Evolutionary conservation across 2,113 vertebrate genomes (phyloP).

Genomic region (Alosa alosa): DNA sequence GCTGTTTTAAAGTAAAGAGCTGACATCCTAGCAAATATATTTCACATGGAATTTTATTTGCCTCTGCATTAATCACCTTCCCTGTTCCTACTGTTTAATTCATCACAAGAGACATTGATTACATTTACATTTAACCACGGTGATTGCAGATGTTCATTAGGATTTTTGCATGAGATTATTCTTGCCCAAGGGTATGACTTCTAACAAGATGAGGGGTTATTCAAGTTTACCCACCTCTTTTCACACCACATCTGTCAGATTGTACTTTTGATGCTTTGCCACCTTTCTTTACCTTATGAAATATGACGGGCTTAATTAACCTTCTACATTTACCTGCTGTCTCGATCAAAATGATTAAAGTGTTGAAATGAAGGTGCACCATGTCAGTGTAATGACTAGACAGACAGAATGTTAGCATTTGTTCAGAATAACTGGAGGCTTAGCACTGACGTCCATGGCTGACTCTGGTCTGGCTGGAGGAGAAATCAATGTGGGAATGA

Average conservation of each 20-base stretch:
- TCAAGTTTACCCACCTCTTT: not conserved
- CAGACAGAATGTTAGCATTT: not conserved
- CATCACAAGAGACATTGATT: slow-evolving; percentile 52
- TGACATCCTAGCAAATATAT: not conserved
- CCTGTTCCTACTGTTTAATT: slow-evolving; percentile 54
- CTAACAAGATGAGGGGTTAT: not conserved
- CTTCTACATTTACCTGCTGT: not conserved
- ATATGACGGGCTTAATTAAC: not conserved
- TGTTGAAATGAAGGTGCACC: not conserved
- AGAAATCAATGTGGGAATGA: slow-evolving; percentile 2
- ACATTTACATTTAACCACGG: slow-evolving; percentile 52
- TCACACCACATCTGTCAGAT: slow-evolving; percentile 35
- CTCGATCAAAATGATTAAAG: not conserved
- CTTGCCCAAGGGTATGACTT: not conserved
- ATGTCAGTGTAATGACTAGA: not conserved
- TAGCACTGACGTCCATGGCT: not conserved
- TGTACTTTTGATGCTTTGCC: slow-evolving; percentile 42
- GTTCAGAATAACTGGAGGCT: not conserved
- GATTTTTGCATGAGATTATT: slow-evolving; percentile 35
- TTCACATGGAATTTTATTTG: not conserved
- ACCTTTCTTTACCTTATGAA: not conserved
- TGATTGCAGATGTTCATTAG: slow-evolving; percentile 64
- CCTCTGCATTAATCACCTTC: not conserved
- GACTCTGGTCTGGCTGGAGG: not conserved
- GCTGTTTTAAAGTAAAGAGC: not conserved